Evolutionary conservation across 92 coral and sea anemone species (phyloP), one percentile per base, ranked within the genome.

Genomic region (Pocillopora meandrina): DNA sequence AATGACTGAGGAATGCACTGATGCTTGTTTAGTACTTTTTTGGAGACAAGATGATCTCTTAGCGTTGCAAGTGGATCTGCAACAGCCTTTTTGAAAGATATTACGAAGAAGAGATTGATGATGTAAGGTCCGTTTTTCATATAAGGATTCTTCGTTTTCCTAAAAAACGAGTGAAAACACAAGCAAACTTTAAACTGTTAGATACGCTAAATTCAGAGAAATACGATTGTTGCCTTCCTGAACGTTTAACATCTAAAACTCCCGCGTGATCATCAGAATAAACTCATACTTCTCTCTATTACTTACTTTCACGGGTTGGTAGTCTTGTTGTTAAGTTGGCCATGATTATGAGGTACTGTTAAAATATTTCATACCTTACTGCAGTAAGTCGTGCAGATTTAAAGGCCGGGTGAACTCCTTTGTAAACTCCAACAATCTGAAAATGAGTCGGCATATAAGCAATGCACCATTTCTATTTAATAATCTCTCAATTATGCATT

Each of bases 11-110:
- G 73, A 59, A 78, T 79, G 68, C 64, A 57, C 35, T 78, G 80
- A 20, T 80, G 72, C 17, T 52, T 61, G 1, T 18, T 59, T 9
- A 83, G 52, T 14, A 12, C 26, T 75, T 83, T 74, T 80, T 63
- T 74, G 74, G 86, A 73, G 2, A 88, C 89, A 15, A 94, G 81
- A 66, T 71, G 82, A 56, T 94, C 98, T 77, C 98, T 65, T 57
- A 94, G 65, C 9, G 92, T 86, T 10, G 98, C 94, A 3, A 92
- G 72, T 2, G 98, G 98, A 79, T 94, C 98, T 2, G 95, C 98
- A 2, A 94, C 94, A 23, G 93, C 84, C 61, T 92, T 90, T 14
- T 89, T 90, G 71, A 94, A 94, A 70, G 75, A 80, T 17, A 94
- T 74, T 12, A 94, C 90, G 34, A 94, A 75, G 78, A 89, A 94